phyloP scores from a whole-genome alignment of 2,113 vertebrate genomes.

The human (Homo sapiens) region GRCh38 chr20:62191501-62192000 shows the following conservation, averaged over 20 bases:
- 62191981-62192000: neutral
- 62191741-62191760: too few species aligned
- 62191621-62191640: too few species aligned
- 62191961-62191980: too few species aligned
- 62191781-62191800: neutral
- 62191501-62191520: neutral
- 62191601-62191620: too few species aligned
- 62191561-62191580: too few species aligned
- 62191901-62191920: rapidly evolving
- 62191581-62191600: neutral
- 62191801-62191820: neutral
- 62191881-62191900: rapidly evolving
- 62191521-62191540: neutral
- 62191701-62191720: rapidly evolving
- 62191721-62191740: neutral
- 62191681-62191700: too few species aligned
- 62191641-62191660: too few species aligned
- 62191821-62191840: neutral
- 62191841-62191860: neutral
- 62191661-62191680: neutral
- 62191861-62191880: too few species aligned
- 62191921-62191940: too few species aligned
- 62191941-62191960: too few species aligned
- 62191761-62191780: too few species aligned
- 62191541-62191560: too few species aligned